Conservation (phyloP, 1,140 invertebrate species). For the Hypothenemus hampei region DNA sequence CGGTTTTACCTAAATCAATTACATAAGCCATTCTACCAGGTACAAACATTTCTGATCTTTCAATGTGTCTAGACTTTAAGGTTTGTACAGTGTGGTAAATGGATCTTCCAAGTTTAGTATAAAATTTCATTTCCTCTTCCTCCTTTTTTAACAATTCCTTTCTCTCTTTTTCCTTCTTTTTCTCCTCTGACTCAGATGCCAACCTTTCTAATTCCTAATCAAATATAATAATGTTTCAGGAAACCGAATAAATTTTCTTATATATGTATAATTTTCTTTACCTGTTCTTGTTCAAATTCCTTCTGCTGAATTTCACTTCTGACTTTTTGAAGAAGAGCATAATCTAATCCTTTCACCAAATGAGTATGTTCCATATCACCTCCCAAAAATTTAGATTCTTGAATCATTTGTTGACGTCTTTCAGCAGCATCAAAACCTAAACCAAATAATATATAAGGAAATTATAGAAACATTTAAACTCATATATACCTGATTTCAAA, state of each 20-base stretch:
- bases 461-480: too few relatives aligned
- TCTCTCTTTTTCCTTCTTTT: slow-evolving; percentile 56
- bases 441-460: background rate
- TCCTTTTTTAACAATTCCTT: slow-evolving; percentile 58
- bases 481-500: slow-evolving; percentile 64
- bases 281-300: slow-evolving; percentile 77
- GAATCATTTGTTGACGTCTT: slow-evolving; percentile 89
- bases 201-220: slow-evolving; percentile 65
- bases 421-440: slow-evolving; percentile 87
- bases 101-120: slow-evolving; percentile 71
- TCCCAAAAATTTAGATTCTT: slow-evolving; percentile 99
- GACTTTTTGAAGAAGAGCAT: slow-evolving; percentile 96
- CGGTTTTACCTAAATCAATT: slow-evolving; percentile 72
- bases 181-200: slow-evolving; percentile 55
- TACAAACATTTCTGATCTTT: slow-evolving; percentile 91
- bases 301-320: slow-evolving; percentile 69
- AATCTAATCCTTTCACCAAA: slow-evolving; percentile 99
- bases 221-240: background rate
- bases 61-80: slow-evolving; percentile 64
- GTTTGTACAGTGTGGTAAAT: slow-evolving; percentile 65
- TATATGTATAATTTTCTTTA: background rate
- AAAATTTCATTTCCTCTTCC: slow-evolving; percentile 74
- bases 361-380: slow-evolving; percentile 99
- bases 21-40: slow-evolving; percentile 97
- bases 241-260: background rate